Evolutionary conservation across 1,140 invertebrate species (phyloP), one percentile per base, ranked within the genome.

Genomic region (Papilio polytes): DNA sequence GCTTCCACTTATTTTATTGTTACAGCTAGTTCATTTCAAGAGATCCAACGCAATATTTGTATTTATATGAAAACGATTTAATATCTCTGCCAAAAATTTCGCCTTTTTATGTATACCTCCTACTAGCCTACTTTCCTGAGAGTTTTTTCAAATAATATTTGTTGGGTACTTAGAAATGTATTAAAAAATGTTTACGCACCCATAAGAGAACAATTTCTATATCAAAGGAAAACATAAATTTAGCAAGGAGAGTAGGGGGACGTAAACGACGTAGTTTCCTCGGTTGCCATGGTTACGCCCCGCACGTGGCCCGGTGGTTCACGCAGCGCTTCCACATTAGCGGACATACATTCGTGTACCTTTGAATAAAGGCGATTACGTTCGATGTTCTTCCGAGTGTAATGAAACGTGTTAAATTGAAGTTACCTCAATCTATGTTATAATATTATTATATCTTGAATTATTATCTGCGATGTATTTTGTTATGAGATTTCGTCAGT

Each of bases 1-100:
- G 92, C 92, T 93, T 91, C 81, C 85, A 92, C 86, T 90, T 93
- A 88, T 92, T 94, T 90, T 93, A 88, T 93, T 94, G 90, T 91
- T 88, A 87, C 89, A 89, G 88, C 83, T 85, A 87, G 84, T 83
- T 91, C 90, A 90, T 91, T 94, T 90, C 82, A 90, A 87, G 85
- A 90, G 86, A 85, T 89, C 36, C 86, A 59, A 78, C 44, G 48
- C 31, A 18, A 12, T 31, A 70, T 70, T 70, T 31, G 63, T 66
- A 66, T 31, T 66, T 66, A 31, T 66, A 66, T 66, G 26, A 26
- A 31, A 66, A 31, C 10, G 63, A 31, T 66, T 3, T 56, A 56
- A 56, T 56, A n/a, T n/a, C 7, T 56, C 18, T 56, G 53, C 2
- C 18, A 56, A 56, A 56, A n/a, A 56, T 20, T 20, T 56, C 13